Evolutionary conservation across 2,888 invertebrate species (phyloP), one percentile per base, ranked within the genome.

Genomic region (Rhodophaea formosa): DNA sequence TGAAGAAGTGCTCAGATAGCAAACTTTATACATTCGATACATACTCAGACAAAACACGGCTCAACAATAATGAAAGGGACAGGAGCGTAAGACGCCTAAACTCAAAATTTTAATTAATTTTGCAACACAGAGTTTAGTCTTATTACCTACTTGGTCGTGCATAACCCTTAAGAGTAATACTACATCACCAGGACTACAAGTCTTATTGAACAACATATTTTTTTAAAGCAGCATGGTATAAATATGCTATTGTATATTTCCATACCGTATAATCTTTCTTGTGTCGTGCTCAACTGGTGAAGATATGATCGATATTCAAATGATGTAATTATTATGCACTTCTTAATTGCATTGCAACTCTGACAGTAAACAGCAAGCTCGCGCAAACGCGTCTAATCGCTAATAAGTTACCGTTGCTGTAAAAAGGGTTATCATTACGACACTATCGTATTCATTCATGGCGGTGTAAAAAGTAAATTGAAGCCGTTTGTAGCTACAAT

Each of bases 381-480:
- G 35, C 30, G 30, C 30, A n/a, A 49, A 49, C 30, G 35, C 32
- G 7, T 32, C 35, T 51, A 51, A 51, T 15, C 35, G 51, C 12
- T 35, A 46, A 46, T 51, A 32, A 35, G 35, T 35, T 35, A 51
- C 47, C 47, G 30, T 49, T 51, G 35, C 10, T 16, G 51, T 35
- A 51, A 51, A 51, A 51, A 51, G 12, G 15, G 35, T 51, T 51
- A 51, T 51, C 51, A 35, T 51, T 54, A 43, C 53, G 44, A 54
- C 53, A 44, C 72, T 60, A 68, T 63, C 61, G 66, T 64, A 72
- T 70, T 71, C 67, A 74, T 71, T 71, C 68, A 74, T 69, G 71
- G 74, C 72, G 67, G 66, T 62, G 77, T 72, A 86, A 88, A 86
- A 87, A 85, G 74, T 81, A 76, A 84, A 85, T 85, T 82, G 78